A percentile compares a stretch with the other conserved stretches of the same genome.
Conservation (phyloP, 2,888 invertebrate genomes). For the Vesta saturnalis region DNA sequence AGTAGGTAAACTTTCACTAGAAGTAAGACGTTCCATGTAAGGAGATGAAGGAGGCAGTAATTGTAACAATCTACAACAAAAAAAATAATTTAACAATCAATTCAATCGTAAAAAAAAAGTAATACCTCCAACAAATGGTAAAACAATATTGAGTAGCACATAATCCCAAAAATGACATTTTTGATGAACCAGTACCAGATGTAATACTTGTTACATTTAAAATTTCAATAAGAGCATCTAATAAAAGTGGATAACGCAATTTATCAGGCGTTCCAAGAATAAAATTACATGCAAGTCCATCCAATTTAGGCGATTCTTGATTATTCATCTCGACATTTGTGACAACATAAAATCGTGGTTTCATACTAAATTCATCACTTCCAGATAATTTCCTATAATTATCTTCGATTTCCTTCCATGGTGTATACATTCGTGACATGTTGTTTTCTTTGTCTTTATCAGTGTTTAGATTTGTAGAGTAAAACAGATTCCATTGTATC, state of each 20-base stretch:
- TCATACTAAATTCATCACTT: slow-evolving; percentile 76
- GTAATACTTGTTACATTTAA: slow-evolving; percentile 81
- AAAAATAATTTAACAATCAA: background rate
- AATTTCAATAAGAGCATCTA: slow-evolving; percentile 87
- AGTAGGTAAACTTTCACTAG: slow-evolving; percentile 73
- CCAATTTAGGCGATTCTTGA: slow-evolving; percentile 90
- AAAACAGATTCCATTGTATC: slow-evolving; percentile 85
- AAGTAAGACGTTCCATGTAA: slow-evolving; percentile 82
- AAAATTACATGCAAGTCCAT: slow-evolving; percentile 93
- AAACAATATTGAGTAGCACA: slow-evolving; percentile 93
- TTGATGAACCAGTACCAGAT: slow-evolving; percentile 56
- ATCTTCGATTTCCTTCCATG: slow-evolving; percentile 81
- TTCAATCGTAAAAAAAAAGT: slow-evolving; percentile 4
- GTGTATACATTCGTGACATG: slow-evolving; percentile 72
- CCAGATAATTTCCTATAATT: slow-evolving; percentile 72
- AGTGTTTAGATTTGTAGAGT: slow-evolving; percentile 69
- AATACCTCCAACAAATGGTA: slow-evolving; percentile 82
- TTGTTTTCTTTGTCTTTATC: slow-evolving; percentile 68
- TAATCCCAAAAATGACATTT: slow-evolving; percentile 69
- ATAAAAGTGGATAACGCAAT: slow-evolving; percentile 85
- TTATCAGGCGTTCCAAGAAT: slow-evolving; percentile 92
- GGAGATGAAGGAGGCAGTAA: slow-evolving; percentile 90
- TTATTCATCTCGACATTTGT: slow-evolving; percentile 79
- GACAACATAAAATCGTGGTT: slow-evolving; percentile 91
- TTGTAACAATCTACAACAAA: slow-evolving; percentile 72